Conservation (phyloP, 2,888 invertebrate genomes). For the Cryptophagus acutangulus region DNA sequence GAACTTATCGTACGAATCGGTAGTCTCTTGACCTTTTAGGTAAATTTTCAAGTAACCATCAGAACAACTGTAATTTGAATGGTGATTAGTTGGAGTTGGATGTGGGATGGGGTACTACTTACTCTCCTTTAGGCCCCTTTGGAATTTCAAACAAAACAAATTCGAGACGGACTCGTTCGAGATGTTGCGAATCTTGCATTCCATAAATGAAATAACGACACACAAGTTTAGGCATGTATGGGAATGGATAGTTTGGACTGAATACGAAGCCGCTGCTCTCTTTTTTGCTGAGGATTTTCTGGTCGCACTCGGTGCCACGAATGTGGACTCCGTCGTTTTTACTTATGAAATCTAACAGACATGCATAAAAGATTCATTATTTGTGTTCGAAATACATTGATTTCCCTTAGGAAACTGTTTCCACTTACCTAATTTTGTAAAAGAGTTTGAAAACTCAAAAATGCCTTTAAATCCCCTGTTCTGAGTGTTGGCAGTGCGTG, state of each 20-base stretch:
- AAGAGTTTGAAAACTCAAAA: slow-evolving; percentile 97
- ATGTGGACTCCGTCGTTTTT: slow-evolving; percentile 93
- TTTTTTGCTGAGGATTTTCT: slow-evolving; percentile 90
- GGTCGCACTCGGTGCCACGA: slow-evolving; percentile 97
- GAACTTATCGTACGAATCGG: slow-evolving; percentile 89
- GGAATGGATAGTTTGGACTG: slow-evolving; percentile 94
- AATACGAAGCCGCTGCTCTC: slow-evolving; percentile 89
- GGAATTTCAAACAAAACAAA: slow-evolving; percentile 90
- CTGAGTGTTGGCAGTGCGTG: slow-evolving; percentile 88
- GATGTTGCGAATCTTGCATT: slow-evolving; percentile 93
- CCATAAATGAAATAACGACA: slow-evolving; percentile 98
- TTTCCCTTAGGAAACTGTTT: background rate
- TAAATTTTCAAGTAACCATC: slow-evolving; percentile 90
- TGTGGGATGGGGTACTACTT: slow-evolving; percentile 48
- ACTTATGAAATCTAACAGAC: slow-evolving; percentile 75
- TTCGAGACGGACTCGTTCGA: slow-evolving; percentile 87
- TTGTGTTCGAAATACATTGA: too few species aligned
- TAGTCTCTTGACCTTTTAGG: slow-evolving; percentile 86
- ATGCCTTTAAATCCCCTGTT: slow-evolving; percentile 98
- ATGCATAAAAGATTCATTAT: slow-evolving; percentile 4
- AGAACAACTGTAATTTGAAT: slow-evolving; percentile 66
- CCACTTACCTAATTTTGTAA: slow-evolving; percentile 90
- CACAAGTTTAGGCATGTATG: slow-evolving; percentile 91
- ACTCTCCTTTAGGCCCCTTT: slow-evolving; percentile 78
- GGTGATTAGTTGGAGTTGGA: too few species aligned